Evolutionary conservation across 2,888 invertebrate species (phyloP).

Genomic region (Frankliniella intonsa): DNA sequence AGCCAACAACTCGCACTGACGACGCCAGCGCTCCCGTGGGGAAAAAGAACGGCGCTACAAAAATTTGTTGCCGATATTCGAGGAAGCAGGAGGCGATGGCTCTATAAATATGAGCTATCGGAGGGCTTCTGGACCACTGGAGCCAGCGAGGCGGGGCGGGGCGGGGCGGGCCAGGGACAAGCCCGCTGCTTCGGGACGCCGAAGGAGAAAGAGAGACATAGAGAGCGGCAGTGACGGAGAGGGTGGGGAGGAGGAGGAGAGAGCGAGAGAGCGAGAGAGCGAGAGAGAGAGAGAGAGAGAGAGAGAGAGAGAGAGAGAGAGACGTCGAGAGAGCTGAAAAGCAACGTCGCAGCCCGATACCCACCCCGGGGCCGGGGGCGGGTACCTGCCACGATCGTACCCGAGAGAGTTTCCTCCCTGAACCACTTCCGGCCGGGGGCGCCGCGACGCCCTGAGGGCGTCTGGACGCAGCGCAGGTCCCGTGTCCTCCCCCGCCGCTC

Average conservation of each 20-base stretch:
- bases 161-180: background rate
- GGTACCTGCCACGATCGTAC: too few relatives aligned
- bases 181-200: background rate
- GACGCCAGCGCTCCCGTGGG: background rate
- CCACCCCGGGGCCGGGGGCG: too few relatives aligned
- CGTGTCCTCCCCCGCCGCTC: too few relatives aligned
- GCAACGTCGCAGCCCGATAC: too few relatives aligned
- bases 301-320: background rate
- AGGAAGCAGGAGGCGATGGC: conserved; percentile 2
- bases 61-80: conserved; percentile 28
- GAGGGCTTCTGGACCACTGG: background rate
- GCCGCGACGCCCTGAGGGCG: too few relatives aligned
- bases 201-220: background rate
- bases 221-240: background rate
- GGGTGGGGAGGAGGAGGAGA: too few relatives aligned
- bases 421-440: too few relatives aligned
- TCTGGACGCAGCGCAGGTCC: too few relatives aligned
- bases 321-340: too few relatives aligned
- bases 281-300: background rate
- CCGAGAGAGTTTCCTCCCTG: too few relatives aligned
- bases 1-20: too few relatives aligned
- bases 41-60: background rate
- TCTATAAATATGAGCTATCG: conserved; percentile 28
- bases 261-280: too few relatives aligned
- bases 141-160: background rate